Evolutionary conservation across 2,113 vertebrate species (phyloP), one percentile per base, ranked within the genome.

Genomic region (Ciconia boyciana): DNA sequence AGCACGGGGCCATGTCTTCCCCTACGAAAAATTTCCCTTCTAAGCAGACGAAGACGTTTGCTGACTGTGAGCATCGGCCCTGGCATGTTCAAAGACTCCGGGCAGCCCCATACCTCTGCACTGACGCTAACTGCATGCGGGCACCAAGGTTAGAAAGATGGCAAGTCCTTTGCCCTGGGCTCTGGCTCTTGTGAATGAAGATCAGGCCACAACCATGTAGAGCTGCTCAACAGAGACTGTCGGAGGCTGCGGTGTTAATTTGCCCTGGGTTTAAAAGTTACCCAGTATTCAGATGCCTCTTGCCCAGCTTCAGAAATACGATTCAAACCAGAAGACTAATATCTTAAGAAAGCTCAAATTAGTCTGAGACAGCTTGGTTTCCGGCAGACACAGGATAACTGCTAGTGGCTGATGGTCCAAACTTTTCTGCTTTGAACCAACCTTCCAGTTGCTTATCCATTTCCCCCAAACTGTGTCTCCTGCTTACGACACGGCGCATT

Each of bases 321-420:
- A 93, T 86, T 95, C 79, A 91, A 86, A 92, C 36, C 80, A 94
- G 87, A 49, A 80, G 81, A 75, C 78, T 77, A 65, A 72, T 74
- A 89, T 16, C 79, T 90, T 80, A 39, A 84, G 68, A 90, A 94
- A 86, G 91, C 80, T 66, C 49, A 57, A 65, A 89, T 95, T 70
- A 94, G 87, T 19, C 83, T 12, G 64, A 91, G 94, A 91, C 87
- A 78, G 90, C n/a, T 91, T 4, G 32, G 87, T 75, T 95, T 95
- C 93, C 49, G 13, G 81, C 76, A 95, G 81, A 84, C 39, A 61
- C 54, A 70, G 79, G 66, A 57, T 82, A 96, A 89, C 61, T 93
- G 74, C 93, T 93, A 81, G 89, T 93, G 94, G 77, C 62, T 74
- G 86, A 80, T 91, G 21, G 20, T 44, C 89, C 82, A 84, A 60